Conservation (phyloP, 2,888 invertebrate genomes). For the Atrina japonica region DNA sequence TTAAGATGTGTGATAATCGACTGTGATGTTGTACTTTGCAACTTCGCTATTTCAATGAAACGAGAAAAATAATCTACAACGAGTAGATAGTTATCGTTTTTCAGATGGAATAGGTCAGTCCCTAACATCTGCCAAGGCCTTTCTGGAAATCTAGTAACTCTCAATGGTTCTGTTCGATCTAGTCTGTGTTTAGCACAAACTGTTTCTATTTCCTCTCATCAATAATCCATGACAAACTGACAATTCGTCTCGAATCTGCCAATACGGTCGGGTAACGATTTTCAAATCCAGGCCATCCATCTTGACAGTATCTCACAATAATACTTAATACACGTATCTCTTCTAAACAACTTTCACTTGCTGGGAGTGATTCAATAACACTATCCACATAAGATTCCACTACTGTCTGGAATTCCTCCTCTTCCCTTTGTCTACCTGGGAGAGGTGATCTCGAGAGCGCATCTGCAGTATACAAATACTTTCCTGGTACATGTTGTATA, state of each 20-base stretch:
- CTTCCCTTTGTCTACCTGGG: constrained; percentile 6
- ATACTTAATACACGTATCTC: constrained; percentile 25
- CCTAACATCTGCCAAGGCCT: constrained; percentile 44
- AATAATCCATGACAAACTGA: constrained; percentile 34
- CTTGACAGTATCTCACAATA: constrained; percentile 9
- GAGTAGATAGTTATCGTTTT: constrained; percentile 44
- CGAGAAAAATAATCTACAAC: constrained; percentile 57
- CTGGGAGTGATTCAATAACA: constrained; percentile 36
- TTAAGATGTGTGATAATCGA: constrained; percentile 43
- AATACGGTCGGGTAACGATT: constrained; percentile 4
- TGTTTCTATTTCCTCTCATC: constrained; percentile 31
- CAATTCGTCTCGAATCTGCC: constrained; percentile 29
- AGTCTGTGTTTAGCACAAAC: constrained; percentile 38
- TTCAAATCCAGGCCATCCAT: constrained; percentile 27
- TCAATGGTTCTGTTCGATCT: constrained; percentile 46
- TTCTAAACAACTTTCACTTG: constrained; percentile 31
- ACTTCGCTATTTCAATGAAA: constrained; percentile 47
- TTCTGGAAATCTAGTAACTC: too few relatives aligned
- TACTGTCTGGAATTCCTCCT: constrained; percentile 30
- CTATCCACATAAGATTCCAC: constrained; percentile 35
- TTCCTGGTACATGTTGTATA: constrained; percentile 47
- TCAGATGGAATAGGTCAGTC: constrained; percentile 56
- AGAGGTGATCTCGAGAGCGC: constrained; percentile 42
- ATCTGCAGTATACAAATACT: constrained; percentile 43
- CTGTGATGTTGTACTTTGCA: constrained; percentile 29